A percentile compares a stretch with the other conserved stretches of the same genome.
These are phyloP conservation scores for Parelbella ahira DNA, from an alignment of 2,888 invertebrate species.

Conservation along the genomic window DNA sequence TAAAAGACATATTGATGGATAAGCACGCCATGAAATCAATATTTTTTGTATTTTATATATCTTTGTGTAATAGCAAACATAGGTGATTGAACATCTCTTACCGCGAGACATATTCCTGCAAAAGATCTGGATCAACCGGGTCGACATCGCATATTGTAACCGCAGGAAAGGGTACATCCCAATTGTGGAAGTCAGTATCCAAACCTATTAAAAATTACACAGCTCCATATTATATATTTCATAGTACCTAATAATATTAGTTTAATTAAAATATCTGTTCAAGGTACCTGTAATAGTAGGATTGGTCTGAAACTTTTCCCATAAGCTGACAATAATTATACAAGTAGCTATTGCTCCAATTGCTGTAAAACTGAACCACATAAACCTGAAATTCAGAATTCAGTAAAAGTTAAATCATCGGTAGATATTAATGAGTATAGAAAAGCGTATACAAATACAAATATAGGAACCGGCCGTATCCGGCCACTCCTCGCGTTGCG, in stretches of 20 bases:
- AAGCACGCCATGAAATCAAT: too few species aligned
- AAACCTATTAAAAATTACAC: slow-evolving; percentile 69
- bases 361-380: slow-evolving; percentile 89
- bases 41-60: too few species aligned
- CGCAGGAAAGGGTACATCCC: slow-evolving; percentile 88
- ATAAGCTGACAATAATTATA: slow-evolving; percentile 87
- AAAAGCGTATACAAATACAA: too few species aligned
- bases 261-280: too few species aligned
- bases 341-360: slow-evolving; percentile 85
- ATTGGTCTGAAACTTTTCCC: slow-evolving; percentile 92
- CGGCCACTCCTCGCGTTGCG: too few species aligned
- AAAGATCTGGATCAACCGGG: slow-evolving; percentile 73
- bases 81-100: slow-evolving; percentile 32
- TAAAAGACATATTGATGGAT: background rate
- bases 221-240: too few species aligned
- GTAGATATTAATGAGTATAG: too few species aligned
- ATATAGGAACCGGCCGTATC: too few species aligned
- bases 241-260: too few species aligned
- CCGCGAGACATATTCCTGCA: slow-evolving; percentile 67
- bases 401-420: too few species aligned
- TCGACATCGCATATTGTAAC: slow-evolving; percentile 82
- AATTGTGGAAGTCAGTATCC: slow-evolving; percentile 90
- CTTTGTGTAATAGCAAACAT: too few species aligned
- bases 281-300: slow-evolving; percentile 89
- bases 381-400: slow-evolving; percentile 81